Evolutionary conservation across 1,140 invertebrate species (phyloP).

Genomic region (Drosophila leontia): DNA sequence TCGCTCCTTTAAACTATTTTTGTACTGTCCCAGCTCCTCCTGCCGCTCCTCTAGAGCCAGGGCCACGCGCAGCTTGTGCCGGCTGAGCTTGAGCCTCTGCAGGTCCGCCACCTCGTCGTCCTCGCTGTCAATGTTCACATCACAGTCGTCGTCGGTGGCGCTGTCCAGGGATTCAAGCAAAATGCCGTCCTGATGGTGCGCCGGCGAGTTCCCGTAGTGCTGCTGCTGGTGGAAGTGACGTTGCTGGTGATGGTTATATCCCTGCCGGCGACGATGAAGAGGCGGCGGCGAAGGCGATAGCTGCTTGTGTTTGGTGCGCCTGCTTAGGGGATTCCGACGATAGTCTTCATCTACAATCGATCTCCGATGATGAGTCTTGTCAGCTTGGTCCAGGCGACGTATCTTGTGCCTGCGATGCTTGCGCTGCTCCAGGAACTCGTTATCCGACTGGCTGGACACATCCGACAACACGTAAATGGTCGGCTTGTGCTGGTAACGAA

Average conservation of each 20-base stretch:
- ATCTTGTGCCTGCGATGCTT: slow-evolving; percentile 42
- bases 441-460: slow-evolving; percentile 64
- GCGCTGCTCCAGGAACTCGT: slow-evolving; percentile 44
- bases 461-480: slow-evolving; percentile 55
- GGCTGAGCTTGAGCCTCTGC: slow-evolving; percentile 45
- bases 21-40: slow-evolving; percentile 46
- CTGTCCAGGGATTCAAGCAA: slow-evolving; percentile 56
- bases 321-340: slow-evolving; percentile 20
- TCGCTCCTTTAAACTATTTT: slow-evolving; percentile 57
- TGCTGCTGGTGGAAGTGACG: slow-evolving; percentile 17
- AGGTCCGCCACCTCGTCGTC: slow-evolving; percentile 50
- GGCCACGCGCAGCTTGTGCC: slow-evolving; percentile 71
- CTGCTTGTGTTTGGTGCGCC: slow-evolving; percentile 20
- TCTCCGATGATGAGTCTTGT: not conserved
- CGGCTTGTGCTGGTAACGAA: slow-evolving; percentile 23
- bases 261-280: not conserved
- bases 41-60: slow-evolving; percentile 47
- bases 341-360: not conserved
- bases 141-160: slow-evolving; percentile 57
- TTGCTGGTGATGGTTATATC: slow-evolving; percentile 8
- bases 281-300: slow-evolving; percentile 8
- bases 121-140: slow-evolving; percentile 48
- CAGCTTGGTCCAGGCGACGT: slow-evolving; percentile 27
- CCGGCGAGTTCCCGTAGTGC: not conserved
- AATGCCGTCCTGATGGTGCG: slow-evolving; percentile 28